These are phyloP conservation scores for Regulus satrapa DNA, from an alignment of 2,113 vertebrate genomes.

Conservation along the genomic window DNA sequence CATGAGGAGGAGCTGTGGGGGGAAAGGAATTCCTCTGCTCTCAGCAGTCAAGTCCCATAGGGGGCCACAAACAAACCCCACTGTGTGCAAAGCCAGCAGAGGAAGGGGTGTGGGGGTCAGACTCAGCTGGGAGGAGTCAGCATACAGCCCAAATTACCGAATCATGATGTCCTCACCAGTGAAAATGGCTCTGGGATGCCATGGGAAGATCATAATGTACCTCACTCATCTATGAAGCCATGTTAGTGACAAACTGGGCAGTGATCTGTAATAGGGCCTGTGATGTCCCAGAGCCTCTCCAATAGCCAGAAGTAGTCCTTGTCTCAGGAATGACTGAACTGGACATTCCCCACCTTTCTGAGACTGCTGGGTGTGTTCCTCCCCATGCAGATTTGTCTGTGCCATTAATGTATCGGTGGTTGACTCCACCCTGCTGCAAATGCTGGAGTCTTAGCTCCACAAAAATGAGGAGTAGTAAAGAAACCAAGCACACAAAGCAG, in stretches of 20 bases:
- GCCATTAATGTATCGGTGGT: not conserved
- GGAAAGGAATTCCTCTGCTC: not conserved
- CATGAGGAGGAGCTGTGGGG: not conserved
- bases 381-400: not conserved
- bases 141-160: not conserved
- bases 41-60: not conserved
- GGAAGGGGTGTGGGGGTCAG: not conserved
- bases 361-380: not conserved
- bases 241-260: not conserved
- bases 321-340: not conserved
- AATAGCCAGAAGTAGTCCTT: not conserved
- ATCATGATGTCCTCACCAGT: not conserved
- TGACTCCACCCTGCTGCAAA: not conserved
- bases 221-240: not conserved
- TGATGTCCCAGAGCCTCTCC: not conserved
- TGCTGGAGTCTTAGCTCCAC: not conserved
- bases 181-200: not conserved
- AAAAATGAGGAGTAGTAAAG: not conserved
- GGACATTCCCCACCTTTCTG: not conserved
- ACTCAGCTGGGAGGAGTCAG: not conserved
- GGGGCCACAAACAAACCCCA: not conserved
- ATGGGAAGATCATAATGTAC: not conserved
- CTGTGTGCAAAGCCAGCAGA: not conserved
- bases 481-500: not conserved
- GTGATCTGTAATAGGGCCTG: not conserved